Conservation (phyloP, 2,888 invertebrate genomes). For the Hydraecia micacea region DNA sequence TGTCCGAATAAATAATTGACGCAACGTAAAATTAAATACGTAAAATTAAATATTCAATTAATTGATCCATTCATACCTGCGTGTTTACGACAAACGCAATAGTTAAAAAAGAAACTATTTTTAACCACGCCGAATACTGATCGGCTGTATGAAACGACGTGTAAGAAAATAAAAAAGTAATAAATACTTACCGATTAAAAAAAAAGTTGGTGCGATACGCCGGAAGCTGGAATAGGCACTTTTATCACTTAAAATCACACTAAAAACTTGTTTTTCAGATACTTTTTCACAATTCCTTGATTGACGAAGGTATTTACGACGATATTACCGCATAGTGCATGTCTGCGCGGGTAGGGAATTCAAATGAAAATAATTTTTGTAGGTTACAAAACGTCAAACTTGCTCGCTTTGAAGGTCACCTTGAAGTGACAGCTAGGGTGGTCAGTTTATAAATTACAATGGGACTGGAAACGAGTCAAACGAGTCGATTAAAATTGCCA, state of each 20-base stretch:
- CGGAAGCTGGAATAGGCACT: conserved; percentile 63
- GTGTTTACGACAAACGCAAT: conserved; percentile 28
- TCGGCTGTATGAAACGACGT: conserved; percentile 71
- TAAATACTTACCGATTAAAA: conserved; percentile 76
- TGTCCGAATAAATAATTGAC: conserved; percentile 12
- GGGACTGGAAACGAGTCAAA: neutral
- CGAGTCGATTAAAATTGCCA: conserved; percentile 2
- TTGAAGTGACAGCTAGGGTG: conserved; percentile 80
- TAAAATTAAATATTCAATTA: conserved; percentile 5
- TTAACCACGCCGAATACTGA: conserved; percentile 72
- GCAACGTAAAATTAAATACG: conserved; percentile 3
- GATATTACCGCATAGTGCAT: conserved; percentile 76
- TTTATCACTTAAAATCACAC: conserved; percentile 82
- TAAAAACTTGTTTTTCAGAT: conserved; percentile 73
- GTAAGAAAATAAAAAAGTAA: conserved; percentile 69
- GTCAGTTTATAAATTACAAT: conserved; percentile 32
- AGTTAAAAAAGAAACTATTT: conserved; percentile 72
- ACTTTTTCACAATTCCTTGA: conserved; percentile 71
- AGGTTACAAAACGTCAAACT: conserved; percentile 84
- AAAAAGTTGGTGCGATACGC: conserved; percentile 61
- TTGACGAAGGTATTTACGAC: conserved; percentile 75
- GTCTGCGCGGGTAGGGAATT: conserved; percentile 87
- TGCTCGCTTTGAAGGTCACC: conserved; percentile 85
- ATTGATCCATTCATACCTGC: conserved; percentile 4
- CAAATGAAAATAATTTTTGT: conserved; percentile 82